These are phyloP conservation scores for Ypsolopha sequella DNA, from an alignment of 2,888 invertebrate genomes.

Conservation along the genomic window DNA sequence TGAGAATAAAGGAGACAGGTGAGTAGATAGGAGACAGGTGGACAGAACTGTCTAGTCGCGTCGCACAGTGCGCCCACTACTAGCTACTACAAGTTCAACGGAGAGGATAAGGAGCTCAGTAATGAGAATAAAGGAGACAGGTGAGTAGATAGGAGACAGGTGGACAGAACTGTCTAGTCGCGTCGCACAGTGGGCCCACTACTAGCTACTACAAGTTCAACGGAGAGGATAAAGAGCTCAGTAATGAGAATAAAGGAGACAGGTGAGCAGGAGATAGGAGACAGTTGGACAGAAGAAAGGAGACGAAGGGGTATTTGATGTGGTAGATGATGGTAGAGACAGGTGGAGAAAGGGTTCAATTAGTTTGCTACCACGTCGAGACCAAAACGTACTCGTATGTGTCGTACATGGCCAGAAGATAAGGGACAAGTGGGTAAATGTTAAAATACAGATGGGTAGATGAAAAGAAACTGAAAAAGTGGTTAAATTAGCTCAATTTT, in stretches of 20 bases:
- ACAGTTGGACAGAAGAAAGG: conserved; percentile 41
- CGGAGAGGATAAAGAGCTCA: conserved; percentile 92
- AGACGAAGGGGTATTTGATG: background rate
- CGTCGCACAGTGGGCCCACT: conserved; percentile 81
- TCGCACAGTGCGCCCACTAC: conserved; percentile 82
- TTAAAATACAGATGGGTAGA: too few species aligned
- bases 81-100: conserved; percentile 90
- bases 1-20: conserved; percentile 76
- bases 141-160: conserved; percentile 28
- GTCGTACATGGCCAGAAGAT: too few species aligned
- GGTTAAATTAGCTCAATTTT: too few species aligned
- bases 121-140: conserved; percentile 76
- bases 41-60: conserved; percentile 92
- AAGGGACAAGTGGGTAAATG: too few species aligned
- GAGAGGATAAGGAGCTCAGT: conserved; percentile 91
- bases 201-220: conserved; percentile 90
- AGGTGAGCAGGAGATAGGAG: conserved; percentile 43
- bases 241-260: conserved; percentile 75
- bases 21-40: conserved; percentile 9
- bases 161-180: conserved; percentile 93
- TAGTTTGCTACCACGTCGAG: too few species aligned
- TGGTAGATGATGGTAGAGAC: background rate
- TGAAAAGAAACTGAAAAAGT: too few species aligned
- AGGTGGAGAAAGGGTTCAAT: background rate
- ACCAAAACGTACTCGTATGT: background rate